These are phyloP conservation scores for Reticulitermes lucifugus DNA, from an alignment of 2,888 invertebrate genomes.

Conservation along the genomic window DNA sequence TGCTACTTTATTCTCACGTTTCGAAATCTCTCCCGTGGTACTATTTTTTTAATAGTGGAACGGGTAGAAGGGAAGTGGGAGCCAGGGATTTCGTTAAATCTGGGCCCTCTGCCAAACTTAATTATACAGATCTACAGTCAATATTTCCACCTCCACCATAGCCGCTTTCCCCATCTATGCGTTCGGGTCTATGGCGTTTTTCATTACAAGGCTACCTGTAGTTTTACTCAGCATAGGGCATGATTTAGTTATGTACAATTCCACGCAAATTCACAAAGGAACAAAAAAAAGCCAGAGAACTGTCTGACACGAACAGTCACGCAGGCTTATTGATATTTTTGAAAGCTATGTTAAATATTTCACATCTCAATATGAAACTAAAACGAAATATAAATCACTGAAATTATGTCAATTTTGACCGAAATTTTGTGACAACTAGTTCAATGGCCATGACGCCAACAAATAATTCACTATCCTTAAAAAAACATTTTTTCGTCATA, in stretches of 20 bases:
- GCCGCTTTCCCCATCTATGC: neutral
- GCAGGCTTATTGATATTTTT: neutral
- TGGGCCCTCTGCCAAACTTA: constrained; percentile 46
- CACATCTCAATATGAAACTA: no score
- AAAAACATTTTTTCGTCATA: no score
- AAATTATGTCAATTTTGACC: no score
- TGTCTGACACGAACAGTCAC: neutral
- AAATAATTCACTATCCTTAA: no score
- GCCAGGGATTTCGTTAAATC: constrained; percentile 37
- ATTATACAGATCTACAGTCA: constrained; percentile 39
- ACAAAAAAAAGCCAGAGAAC: neutral
- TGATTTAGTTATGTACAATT: neutral
- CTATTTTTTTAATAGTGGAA: constrained; percentile 1
- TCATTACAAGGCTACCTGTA: constrained; percentile 29
- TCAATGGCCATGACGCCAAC: no score
- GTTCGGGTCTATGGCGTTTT: neutral
- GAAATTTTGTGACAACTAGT: no score
- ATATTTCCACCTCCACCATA: constrained; percentile 2
- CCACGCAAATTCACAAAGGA: neutral
- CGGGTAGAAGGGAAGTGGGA: neutral
- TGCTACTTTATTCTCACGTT: constrained; percentile 49
- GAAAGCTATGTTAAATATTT: no score
- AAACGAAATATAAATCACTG: no score
- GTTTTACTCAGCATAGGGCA: neutral
- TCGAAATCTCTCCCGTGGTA: constrained; percentile 43